Base-by-base conservation (phyloP, 1,140 invertebrate genomes). In the Caenorhabditis briggsae region DNA sequence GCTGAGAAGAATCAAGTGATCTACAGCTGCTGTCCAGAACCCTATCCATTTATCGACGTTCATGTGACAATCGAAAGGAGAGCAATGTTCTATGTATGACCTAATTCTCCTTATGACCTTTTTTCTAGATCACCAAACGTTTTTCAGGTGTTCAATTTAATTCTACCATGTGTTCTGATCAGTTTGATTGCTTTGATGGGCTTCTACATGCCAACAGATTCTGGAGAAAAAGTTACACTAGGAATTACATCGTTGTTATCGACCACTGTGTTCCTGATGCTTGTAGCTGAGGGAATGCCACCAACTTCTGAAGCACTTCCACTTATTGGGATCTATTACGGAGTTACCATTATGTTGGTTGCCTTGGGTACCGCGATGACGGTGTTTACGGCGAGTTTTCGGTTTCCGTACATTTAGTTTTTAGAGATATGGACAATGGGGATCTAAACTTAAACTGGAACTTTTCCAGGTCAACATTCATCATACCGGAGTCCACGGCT, bases 231-330 rank as follows among this genome's bases (percentile, higher is more conserved):
- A 93, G 92, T 93, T 6, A 92, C 93, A 9, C 92, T 94, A 89
- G 96, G 96, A 25, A 97, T 97, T 86, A 96, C 96, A 78, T 96
- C 96, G 0, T 94, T 97, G 1, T 94, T 97, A 5, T 96, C 96
- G 6, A 97, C 97, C 95, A 97, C 96, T 0, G 96, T 97, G 12
- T 97, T 97, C 92, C 93, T 97, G 3, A 97, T 97, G 96, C 96
- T 96, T 18, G 96, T 97, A 23, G 93, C 96, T 82, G 96, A 97
- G 92, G 96, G 95, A 64, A 94, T 97, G 90, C 96, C 96, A n/a
- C 96, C 96, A 0, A 97, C 96, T 1, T 96, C 96, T 90, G 96
- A 97, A 92, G 96, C 95, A 1, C 90, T 94, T 70, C 96, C 96
- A 5, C 93, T 97, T 23, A 96, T 97, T 89, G 96, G 86, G 93